Conservation (phyloP, 2,113 vertebrate species). For the Crotalus helleri region DNA sequence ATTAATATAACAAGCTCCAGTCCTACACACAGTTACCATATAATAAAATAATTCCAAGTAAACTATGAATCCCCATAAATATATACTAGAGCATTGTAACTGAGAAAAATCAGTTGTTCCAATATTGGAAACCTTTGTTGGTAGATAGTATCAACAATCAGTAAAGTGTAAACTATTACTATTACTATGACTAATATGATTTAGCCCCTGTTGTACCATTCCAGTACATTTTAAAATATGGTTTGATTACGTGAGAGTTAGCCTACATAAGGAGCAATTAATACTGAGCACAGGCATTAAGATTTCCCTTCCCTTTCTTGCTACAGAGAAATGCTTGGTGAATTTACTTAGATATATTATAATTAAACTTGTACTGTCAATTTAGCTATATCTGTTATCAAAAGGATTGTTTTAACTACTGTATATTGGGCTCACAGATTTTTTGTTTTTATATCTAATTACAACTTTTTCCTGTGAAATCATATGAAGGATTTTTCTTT, state of each 20-base stretch:
- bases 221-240: background rate
- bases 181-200: too few relatives aligned
- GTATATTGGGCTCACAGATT: background rate
- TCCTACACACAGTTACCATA: background rate
- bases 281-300: background rate
- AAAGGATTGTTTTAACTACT: background rate
- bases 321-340: constrained; percentile 21
- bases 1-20: background rate
- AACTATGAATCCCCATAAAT: background rate
- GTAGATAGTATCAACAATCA: background rate
- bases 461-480: constrained; percentile 41
- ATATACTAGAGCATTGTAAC: background rate
- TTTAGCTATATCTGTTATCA: background rate
- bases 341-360: rapidly evolving
- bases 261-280: constrained; percentile 14
- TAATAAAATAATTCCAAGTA: background rate
- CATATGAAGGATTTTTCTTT: constrained; percentile 53
- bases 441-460: background rate
- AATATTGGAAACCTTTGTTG: background rate
- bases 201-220: rapidly evolving
- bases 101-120: background rate
- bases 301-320: background rate
- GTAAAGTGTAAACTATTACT: background rate
- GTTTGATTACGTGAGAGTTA: background rate
- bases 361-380: background rate